Evolutionary conservation across 2,797 vertebrate genomes (phyloP).

Genomic region (Graptemys geographica): DNA sequence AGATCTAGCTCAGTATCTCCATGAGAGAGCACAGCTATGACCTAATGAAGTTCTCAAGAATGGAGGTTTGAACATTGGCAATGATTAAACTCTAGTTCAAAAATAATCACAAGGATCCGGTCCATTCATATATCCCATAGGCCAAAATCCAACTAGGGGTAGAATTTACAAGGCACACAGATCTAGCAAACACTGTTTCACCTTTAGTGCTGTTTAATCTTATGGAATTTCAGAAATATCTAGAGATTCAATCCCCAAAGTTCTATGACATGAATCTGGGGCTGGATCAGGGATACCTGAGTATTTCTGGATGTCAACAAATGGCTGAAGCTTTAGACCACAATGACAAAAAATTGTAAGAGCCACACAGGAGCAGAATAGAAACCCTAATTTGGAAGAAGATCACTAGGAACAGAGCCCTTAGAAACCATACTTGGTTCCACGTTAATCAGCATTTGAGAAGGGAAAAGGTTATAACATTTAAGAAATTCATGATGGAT

Average conservation of each 20-base stretch:
- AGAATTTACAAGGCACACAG: accelerated
- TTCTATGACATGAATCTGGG: accelerated
- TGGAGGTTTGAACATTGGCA: not conserved
- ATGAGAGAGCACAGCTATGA: not conserved
- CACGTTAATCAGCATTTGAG: accelerated
- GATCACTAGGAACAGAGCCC: not conserved
- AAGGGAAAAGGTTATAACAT: not conserved
- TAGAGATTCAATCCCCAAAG: accelerated
- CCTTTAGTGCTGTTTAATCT: not conserved
- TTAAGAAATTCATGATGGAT: not conserved
- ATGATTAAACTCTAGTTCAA: accelerated
- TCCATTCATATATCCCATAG: not conserved
- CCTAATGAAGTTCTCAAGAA: not conserved
- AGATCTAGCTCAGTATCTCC: accelerated
- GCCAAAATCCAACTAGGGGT: too few species aligned
- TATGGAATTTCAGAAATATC: not conserved
- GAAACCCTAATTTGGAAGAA: not conserved
- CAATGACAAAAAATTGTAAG: not conserved
- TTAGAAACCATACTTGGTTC: not conserved
- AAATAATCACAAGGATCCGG: not conserved
- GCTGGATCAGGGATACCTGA: not conserved
- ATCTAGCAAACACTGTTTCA: not conserved
- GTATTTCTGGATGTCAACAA: accelerated
- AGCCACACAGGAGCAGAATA: not conserved
- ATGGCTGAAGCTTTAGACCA: not conserved